These are phyloP conservation scores for Trialeurodes vaporariorum DNA, from an alignment of 1,140 invertebrate species.

Conservation along the genomic window DNA sequence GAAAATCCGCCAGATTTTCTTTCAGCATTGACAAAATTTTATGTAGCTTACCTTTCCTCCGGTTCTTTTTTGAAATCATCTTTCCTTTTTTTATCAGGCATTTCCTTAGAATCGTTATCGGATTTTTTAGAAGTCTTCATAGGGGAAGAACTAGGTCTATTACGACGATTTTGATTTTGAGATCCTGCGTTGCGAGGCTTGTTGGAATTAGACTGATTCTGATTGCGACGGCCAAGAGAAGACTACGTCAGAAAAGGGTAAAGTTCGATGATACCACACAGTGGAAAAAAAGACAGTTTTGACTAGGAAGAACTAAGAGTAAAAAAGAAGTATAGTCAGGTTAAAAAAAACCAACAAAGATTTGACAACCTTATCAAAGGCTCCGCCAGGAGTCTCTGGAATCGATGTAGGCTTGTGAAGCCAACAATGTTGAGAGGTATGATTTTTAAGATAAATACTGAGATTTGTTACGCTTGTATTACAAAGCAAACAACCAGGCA, in stretches of 20 bases:
- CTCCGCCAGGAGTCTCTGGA: too few species aligned
- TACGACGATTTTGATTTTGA: background rate
- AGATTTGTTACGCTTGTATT: too few species aligned
- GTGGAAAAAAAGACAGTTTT: too few species aligned
- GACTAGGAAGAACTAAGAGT: too few species aligned
- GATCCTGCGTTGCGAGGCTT: background rate
- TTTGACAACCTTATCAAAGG: too few species aligned
- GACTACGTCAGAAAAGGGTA: background rate
- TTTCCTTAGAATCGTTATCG: background rate
- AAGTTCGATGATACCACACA: background rate
- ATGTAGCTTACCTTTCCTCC: background rate
- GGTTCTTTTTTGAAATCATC: background rate
- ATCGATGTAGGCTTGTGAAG: too few species aligned
- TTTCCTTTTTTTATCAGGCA: background rate
- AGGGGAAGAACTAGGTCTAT: background rate
- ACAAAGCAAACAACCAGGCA: too few species aligned
- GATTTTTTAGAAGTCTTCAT: background rate
- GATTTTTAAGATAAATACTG: too few species aligned
- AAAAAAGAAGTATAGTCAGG: too few species aligned
- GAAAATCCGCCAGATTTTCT: background rate
- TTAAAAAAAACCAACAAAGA: too few species aligned
- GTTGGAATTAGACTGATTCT: background rate
- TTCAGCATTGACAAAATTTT: background rate
- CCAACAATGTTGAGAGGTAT: too few species aligned
- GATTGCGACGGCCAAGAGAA: background rate